phyloP scores from a whole-genome alignment of 2,888 invertebrate genomes.

The Erebia aethiops region DNA sequence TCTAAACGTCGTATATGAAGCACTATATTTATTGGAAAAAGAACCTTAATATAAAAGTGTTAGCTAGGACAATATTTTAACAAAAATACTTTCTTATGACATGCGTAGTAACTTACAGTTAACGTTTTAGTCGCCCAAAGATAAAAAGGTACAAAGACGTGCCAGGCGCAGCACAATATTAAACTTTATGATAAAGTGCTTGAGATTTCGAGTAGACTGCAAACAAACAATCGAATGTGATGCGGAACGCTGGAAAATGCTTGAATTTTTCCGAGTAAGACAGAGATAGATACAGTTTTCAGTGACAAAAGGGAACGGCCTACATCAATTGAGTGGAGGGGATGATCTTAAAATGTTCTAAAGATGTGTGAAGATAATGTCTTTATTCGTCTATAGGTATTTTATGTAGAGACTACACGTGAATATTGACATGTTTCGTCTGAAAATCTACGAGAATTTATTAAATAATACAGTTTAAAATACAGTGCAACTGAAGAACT shows the following conservation, averaged over 20 bases:
- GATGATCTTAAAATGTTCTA: conserved; percentile 76
- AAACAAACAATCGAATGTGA: conserved; percentile 55
- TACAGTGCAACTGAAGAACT: conserved; percentile 48
- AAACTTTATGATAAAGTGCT: conserved; percentile 35
- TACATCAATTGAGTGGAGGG: conserved; percentile 70
- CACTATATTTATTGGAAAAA: conserved; percentile 22
- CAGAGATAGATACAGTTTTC: conserved; percentile 75
- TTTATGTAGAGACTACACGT: neutral
- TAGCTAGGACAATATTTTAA: conserved; percentile 41
- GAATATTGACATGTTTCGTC: neutral
- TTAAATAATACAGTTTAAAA: conserved; percentile 44
- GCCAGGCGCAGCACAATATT: conserved; percentile 38
- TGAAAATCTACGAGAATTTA: neutral
- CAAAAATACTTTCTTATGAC: conserved; percentile 30
- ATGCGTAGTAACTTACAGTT: conserved; percentile 26
- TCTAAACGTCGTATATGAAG: conserved; percentile 47
- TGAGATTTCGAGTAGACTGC: conserved; percentile 47
- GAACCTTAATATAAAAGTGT: neutral
- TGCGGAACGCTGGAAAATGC: conserved; percentile 61
- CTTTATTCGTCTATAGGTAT: conserved; percentile 34
- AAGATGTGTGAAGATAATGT: conserved; percentile 44
- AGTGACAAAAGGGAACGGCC: conserved; percentile 77
- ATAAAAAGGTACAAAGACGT: conserved; percentile 31
- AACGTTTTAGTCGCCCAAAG: conserved; percentile 28
- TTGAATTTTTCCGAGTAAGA: conserved; percentile 73